Base-by-base conservation (phyloP, 2,888 invertebrate genomes). In the Zygothrica quintamaculata region DNA sequence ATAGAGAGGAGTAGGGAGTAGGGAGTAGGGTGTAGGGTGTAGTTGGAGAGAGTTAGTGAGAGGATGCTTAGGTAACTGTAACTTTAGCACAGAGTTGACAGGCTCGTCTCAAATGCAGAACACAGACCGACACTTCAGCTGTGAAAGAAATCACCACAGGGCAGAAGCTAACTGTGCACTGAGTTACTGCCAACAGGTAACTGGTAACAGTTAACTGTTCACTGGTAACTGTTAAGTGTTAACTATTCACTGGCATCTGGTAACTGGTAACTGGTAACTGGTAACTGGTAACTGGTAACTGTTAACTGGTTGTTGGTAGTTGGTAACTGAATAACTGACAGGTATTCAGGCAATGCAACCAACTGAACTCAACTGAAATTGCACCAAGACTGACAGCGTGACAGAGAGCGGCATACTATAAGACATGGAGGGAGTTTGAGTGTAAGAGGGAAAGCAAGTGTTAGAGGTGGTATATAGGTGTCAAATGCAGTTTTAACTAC, bases 271-370 rank as follows among this genome's bases (percentile, higher is more conserved):
- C 57, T 50, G 44, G 51, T 37, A 60, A 57, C 57, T 50, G 47
- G 34, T 26, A 50, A 64, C 40, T 52, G 39, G 15, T 34, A 55
- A 52, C 60, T 58, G 47, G 29, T 34, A 60, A 47, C 68, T 68
- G 58, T 25, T 18, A 3, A 5, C 18, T 22, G 18, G 2, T 22
- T 25, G 48, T 36, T 62, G 48, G 9, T 42, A 51, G 43, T 52
- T 57, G 46, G 43, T 52, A 65, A 69, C 73, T 73, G 65, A 46
- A 74, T 59, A 74, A 62, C 72, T 69, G 77, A 79, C 72, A 74
- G 69, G 69, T 53, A 72, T 79, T 75, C 74, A 60, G 70, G 73
- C 70, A 61, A 59, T 68, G 62, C 44, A 58, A 39, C 58, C 59
- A 59, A 34, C 51, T 52, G 59, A 22, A 22, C 3, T 22, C 3